Base-by-base conservation (phyloP, 1,140 invertebrate species). In the Rhopalosiphum padi region DNA sequence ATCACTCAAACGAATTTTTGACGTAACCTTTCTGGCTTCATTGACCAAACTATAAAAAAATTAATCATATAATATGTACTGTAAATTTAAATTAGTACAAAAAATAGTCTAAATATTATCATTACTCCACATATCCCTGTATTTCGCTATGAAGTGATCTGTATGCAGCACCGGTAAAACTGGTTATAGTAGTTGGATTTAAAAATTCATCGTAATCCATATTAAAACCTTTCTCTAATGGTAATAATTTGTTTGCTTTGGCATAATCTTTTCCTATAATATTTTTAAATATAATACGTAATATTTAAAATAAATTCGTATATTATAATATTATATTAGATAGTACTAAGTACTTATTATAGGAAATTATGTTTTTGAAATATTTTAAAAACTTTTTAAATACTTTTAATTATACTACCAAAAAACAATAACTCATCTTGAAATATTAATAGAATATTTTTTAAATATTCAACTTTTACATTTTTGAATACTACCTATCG, bases 131-230 rank as follows among this genome's bases (percentile, higher is more conserved):
- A 43, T 46, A 43, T 93, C 82, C 82, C n/a, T 86, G 91, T 51
- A 93, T 85, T 30, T 93, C 53, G 11, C 96, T 96, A 94, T 97
- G 97, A 41, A 97, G 96, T 94, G 96, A 96, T 86, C 97, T 95
- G 94, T 96, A 97, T 6, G 96, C 97, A 15, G 95, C 97, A 1
- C 53, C 30, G 0, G 94, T 60, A n/a, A 92, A 94, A 88, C 90
- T 82, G 11, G 83, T 53, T 5, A 94, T 25, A 0, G 94, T 94
- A n/a, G 46, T 92, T 43, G 94, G 94, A 68, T 94, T 94, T 87
- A 92, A 55, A 82, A 60, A 68, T 8, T 53, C 15, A 86, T 91
- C 41, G 43, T 94, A 94, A n/a, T 83, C 53, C 23, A 37, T 46
- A n/a, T 91, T 37, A n/a, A 35, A 91, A 18, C 83, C 90, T 25